phyloP scores from a whole-genome alignment of 2,113 vertebrate species.

The Setophaga coronata region DNA sequence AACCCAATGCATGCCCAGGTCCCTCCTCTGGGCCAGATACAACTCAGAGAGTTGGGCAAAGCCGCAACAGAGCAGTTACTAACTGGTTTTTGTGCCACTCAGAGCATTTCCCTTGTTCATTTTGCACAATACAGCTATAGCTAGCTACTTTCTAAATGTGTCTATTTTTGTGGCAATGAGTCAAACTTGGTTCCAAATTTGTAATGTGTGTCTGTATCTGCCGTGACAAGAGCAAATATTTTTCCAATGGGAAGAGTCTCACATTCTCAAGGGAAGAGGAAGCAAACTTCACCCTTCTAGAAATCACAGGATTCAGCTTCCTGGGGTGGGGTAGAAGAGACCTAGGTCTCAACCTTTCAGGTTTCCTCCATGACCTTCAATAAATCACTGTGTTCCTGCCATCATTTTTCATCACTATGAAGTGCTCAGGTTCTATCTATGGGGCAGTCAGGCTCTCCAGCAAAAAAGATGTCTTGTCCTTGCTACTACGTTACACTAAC shows the following conservation, averaged over 20 bases:
- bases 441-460: background rate
- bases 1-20: background rate
- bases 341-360: background rate
- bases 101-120: background rate
- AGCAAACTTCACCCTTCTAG: background rate
- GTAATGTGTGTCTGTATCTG: background rate
- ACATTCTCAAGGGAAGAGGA: background rate
- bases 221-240: background rate
- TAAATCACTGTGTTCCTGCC: background rate
- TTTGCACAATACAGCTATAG: background rate
- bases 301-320: background rate
- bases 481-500: background rate
- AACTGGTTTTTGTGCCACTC: background rate
- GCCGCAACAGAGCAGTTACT: background rate
- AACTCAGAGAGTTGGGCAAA: background rate
- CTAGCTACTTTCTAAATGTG: background rate
- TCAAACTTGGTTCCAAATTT: background rate
- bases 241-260: background rate
- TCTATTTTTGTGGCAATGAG: background rate
- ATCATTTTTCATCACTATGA: background rate
- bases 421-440: background rate
- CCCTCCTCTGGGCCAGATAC: background rate
- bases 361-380: background rate
- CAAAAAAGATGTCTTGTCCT: background rate
- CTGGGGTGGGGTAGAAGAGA: background rate